Evolutionary conservation across 2,797 vertebrate species (phyloP).

Genomic region (Loris lydekkerianus): DNA sequence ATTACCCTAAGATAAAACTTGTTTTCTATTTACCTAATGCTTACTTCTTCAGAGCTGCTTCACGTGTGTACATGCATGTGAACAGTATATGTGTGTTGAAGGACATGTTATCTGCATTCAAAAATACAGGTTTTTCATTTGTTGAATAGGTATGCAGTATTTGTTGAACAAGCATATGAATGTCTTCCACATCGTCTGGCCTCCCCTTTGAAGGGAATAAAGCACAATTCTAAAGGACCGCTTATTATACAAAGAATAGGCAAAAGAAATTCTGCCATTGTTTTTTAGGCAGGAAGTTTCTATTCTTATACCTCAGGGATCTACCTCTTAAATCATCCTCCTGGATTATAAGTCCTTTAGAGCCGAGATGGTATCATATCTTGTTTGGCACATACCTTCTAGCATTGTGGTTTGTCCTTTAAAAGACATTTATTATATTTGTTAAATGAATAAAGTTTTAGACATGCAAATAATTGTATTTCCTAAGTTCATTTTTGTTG

Average conservation of each 20-base stretch:
- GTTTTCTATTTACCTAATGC: slow-evolving; percentile 23
- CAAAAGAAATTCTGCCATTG: slow-evolving; percentile 32
- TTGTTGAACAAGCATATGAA: slow-evolving; percentile 42
- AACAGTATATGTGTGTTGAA: neutral
- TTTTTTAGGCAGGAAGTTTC: neutral
- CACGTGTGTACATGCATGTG: neutral
- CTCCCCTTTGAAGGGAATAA: neutral
- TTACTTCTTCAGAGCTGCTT: slow-evolving; percentile 4
- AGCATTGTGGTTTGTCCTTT: neutral
- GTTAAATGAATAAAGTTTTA: slow-evolving; percentile 30
- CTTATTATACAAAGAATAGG: neutral
- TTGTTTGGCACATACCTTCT: neutral
- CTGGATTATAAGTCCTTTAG: neutral
- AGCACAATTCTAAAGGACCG: neutral
- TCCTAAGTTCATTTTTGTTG: neutral
- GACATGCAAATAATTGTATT: slow-evolving; percentile 37
- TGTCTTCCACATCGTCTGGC: slow-evolving; percentile 12
- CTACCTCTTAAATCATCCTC: neutral
- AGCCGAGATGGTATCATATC: neutral
- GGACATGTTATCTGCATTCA: slow-evolving; percentile 1
- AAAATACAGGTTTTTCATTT: slow-evolving; percentile 42
- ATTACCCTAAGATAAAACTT: slow-evolving; percentile 67
- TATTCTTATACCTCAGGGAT: neutral
- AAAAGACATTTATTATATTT: neutral
- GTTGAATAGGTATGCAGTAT: neutral